Percentiles rank a stretch among this genome's conserved stretches.
Evolutionary conservation across 2,888 invertebrate genomes (phyloP).

Genomic region (Torymus aiolomorphi): DNA sequence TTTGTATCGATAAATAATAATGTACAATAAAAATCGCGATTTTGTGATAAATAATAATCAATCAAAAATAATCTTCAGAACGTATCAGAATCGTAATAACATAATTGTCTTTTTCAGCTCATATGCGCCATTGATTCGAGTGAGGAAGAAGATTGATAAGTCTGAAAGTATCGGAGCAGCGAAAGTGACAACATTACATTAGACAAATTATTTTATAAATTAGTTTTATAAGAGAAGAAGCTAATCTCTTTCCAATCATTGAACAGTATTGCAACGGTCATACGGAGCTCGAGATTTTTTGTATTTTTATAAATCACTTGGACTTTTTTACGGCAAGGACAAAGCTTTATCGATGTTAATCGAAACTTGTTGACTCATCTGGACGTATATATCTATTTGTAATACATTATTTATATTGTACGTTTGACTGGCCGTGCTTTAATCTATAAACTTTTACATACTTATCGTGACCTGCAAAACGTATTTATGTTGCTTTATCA

Average conservation of each 20-base stretch:
- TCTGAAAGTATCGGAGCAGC: not conserved
- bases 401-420: constrained; percentile 13
- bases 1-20: no score
- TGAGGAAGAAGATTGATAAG: constrained; percentile 45
- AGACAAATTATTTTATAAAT: constrained; percentile 35
- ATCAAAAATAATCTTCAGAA: constrained; percentile 9
- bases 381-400: constrained; percentile 20
- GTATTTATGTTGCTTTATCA: constrained; percentile 39
- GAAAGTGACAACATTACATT: constrained; percentile 5
- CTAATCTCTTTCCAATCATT: constrained; percentile 38
- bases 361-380: constrained; percentile 22
- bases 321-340: constrained; percentile 10
- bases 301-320: constrained; percentile 48
- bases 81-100: no score
- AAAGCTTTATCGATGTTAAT: constrained; percentile 19
- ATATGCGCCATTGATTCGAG: constrained; percentile 68
- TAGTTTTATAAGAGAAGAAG: constrained; percentile 1
- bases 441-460: constrained; percentile 32
- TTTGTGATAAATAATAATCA: not conserved
- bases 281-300: constrained; percentile 19
- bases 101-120: constrained; percentile 65
- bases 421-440: constrained; percentile 23
- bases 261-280: constrained; percentile 52
- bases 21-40: no score
- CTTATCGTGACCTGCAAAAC: constrained; percentile 33